A percentile compares a stretch with the other conserved stretches of the same genome.
Evolutionary conservation across 1,140 invertebrate species (phyloP).

Genomic region (Sinonovacula constricta): DNA sequence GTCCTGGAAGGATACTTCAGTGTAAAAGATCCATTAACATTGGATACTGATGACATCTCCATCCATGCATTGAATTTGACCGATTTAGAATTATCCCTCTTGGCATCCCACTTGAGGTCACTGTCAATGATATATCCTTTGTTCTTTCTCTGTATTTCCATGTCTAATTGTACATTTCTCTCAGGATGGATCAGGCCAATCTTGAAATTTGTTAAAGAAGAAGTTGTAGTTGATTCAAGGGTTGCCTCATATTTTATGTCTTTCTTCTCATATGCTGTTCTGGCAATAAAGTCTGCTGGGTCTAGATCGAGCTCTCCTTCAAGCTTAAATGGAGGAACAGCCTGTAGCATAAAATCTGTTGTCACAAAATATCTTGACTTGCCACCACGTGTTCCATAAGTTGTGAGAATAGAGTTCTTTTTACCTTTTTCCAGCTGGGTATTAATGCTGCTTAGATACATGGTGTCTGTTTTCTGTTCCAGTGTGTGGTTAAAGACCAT

Average conservation of each 20-base stretch:
- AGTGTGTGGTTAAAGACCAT: slow-evolving; percentile 12
- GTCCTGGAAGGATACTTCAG: slow-evolving; percentile 24
- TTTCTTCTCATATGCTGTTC: slow-evolving; percentile 26
- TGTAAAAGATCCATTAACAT: slow-evolving; percentile 40
- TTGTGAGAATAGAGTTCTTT: slow-evolving; percentile 30
- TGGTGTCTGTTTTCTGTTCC: slow-evolving; percentile 7
- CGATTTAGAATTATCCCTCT: slow-evolving; percentile 12
- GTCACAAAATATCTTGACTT: slow-evolving; percentile 15
- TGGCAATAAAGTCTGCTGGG: slow-evolving; percentile 3
- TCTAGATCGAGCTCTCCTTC: slow-evolving; percentile 34
- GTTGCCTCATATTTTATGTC: slow-evolving; percentile 7
- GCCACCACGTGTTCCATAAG: slow-evolving; percentile 7
- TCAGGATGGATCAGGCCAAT: slow-evolving; percentile 23
- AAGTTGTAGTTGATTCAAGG: background rate
- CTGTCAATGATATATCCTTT: slow-evolving; percentile 21
- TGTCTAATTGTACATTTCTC: slow-evolving; percentile 20
- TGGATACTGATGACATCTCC: slow-evolving; percentile 1
- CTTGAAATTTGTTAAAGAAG: too few relatives aligned
- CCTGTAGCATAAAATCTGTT: slow-evolving; percentile 28
- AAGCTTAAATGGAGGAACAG: slow-evolving; percentile 6
- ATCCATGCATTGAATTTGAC: slow-evolving; percentile 14
- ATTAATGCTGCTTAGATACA: slow-evolving; percentile 19
- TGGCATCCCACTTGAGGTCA: slow-evolving; percentile 50
- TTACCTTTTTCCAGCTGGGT: slow-evolving; percentile 17
- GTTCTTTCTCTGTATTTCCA: slow-evolving; percentile 26